Base-by-base conservation (phyloP, 2,888 invertebrate genomes). In the Endotricha flammealis region DNA sequence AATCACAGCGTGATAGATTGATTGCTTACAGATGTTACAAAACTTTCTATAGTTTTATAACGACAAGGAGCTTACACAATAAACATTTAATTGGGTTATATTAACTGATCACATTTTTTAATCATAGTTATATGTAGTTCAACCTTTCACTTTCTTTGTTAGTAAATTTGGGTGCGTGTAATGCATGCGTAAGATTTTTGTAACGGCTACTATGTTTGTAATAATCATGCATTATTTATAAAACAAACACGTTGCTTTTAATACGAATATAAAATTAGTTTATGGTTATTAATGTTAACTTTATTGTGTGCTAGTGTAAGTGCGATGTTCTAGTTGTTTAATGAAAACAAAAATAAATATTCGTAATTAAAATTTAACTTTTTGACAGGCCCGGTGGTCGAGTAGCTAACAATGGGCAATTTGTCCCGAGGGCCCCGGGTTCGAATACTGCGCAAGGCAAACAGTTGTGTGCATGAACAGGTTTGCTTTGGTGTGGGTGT, bases 61-160 rank as follows among this genome's bases (percentile, higher is more conserved):
- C 63, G 67, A 64, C 68, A 67, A 66, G 59, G 53, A 55, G 55
- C 61, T 83, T 82, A 57, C 82, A 70, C 78, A 83, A 81, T 74
- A 65, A 60, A 67, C 53, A 67, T 76, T 75, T 79, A 72, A 81
- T 82, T 75, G 72, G 69, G 64, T 74, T 73, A 51, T 74, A 71
- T 73, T 70, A 76, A 69, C 63, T 72, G 74, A 74, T 77, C 69
- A 72, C 57, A 71, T 62, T 76, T 70, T n/a, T 75, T 74, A 72
- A 76, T 80, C 66, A 73, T 69, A 67, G 64, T 56, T 55, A 50
- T 64, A 60, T 43, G 32, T 49, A 49, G 49, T 60, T 47, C 48
- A 55, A n/a, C 78, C 82, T 81, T 80, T 83, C 81, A 75, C 80
- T 80, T 73, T 63, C 61, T 67, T 79, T 74, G 48, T 64, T 60